Evolutionary conservation across 2,888 invertebrate species (phyloP).

Genomic region (Brachynemurus nebulosus): DNA sequence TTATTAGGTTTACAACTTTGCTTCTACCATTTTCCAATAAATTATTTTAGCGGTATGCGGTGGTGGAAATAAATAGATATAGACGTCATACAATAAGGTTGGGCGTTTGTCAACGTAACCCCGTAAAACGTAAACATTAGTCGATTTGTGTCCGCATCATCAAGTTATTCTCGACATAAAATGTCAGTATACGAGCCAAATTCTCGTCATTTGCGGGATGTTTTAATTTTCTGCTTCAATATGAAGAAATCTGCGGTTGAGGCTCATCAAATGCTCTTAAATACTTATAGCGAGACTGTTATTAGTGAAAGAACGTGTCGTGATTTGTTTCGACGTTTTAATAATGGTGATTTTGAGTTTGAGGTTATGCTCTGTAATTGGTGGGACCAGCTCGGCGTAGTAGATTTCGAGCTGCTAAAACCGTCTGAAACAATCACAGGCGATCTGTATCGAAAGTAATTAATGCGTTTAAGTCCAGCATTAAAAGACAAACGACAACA

Average conservation of each 20-base stretch:
- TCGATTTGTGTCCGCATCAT: background rate
- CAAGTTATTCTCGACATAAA: background rate
- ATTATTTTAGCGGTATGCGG: no score
- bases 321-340: constrained; percentile 11
- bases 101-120: background rate
- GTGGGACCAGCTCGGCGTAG: background rate
- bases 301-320: constrained; percentile 12
- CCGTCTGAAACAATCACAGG: background rate
- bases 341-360: constrained; percentile 6
- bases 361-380: background rate
- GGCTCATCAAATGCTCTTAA: constrained; percentile 9
- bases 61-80: no score
- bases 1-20: no score
- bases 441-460: background rate
- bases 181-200: background rate
- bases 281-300: constrained; percentile 10
- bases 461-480: constrained; percentile 3
- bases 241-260: background rate
- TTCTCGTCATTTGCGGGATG: background rate
- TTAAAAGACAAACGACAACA: background rate
- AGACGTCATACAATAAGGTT: no score
- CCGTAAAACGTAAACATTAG: background rate
- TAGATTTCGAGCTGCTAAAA: background rate
- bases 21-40: no score
- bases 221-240: background rate